Base-by-base conservation (phyloP, 2,113 vertebrate species). In the Etheostoma spectabile region DNA sequence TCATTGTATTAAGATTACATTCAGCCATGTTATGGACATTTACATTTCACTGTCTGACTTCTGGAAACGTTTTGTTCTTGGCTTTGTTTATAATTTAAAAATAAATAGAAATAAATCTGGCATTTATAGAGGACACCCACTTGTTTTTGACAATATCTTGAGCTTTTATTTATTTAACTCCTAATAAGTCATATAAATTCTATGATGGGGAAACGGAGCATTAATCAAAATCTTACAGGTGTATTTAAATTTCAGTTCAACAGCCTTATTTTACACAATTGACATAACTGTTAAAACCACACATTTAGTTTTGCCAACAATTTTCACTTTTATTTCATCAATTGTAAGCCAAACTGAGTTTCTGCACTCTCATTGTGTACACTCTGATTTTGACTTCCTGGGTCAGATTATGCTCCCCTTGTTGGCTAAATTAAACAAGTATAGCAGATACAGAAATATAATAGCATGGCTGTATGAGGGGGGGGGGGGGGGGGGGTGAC, bases 41-140 rank as follows among this genome's bases (percentile, higher is more conserved):
- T 71, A 48, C 6, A 19, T 73, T 72, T 77, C 11, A 55, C 33
- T 63, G 42, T 15, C 16, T 60, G 30, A 45, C 49, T 53, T 53
- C 11, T 66, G 4, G 48, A 71, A 76, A 66, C 1, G 15, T 57
- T 27, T 11, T 62, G 14, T 67, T 4, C 38, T 63, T 69, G 7
- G 4, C 15, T n/a, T 30, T 49, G n/a, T 11, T 24, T 38, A 14
- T n/a, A 10, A 42, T 30, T 30, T 30, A 42, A 42, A 10, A 38
- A 38, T 8, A 38, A 35, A 35, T 1, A 35, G 1, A 35, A 33
- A 35, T 27, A 27, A 27, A 53, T 75, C 46, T 66, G 64, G 33
- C 57, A 77, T 79, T 80, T 79, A 76, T 81, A 87, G 27, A 52
- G 45, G 12, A 79, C 74, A 69, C 51, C 62, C 74, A 83, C 67